phyloP scores from a whole-genome alignment of 2,888 invertebrate genomes.

The Dione juno region DNA sequence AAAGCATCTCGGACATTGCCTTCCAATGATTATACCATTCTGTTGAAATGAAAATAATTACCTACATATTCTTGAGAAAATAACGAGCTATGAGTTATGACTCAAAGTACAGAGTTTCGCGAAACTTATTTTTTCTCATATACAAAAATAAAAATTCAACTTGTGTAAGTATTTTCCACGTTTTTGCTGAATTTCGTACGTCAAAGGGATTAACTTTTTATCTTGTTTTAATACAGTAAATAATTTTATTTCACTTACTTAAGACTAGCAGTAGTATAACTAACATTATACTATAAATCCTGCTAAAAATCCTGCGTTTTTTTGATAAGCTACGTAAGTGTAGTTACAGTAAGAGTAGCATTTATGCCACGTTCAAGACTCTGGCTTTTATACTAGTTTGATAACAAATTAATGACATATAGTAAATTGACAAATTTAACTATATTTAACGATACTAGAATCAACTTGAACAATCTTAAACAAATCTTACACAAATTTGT shows the following conservation, averaged over 20 bases:
- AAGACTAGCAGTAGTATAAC: neutral
- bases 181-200: neutral
- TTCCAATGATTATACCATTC: neutral
- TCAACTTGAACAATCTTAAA: neutral
- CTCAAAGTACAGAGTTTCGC: neutral
- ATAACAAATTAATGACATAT: too few relatives aligned
- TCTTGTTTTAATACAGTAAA: neutral
- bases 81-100: neutral
- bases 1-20: neutral
- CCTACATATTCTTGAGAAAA: slow-evolving; percentile 4
- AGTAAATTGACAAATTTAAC: too few relatives aligned
- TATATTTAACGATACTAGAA: neutral
- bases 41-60: slow-evolving; percentile 8
- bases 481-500: neutral
- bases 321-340: too few relatives aligned
- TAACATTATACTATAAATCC: too few relatives aligned
- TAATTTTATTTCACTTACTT: neutral
- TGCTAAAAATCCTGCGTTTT: too few relatives aligned
- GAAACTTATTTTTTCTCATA: neutral
- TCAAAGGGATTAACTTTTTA: neutral
- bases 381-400: neutral
- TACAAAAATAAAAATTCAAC: neutral
- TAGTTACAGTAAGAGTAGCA: too few relatives aligned
- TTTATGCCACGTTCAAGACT: too few relatives aligned
- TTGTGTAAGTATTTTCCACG: neutral